Evolutionary conservation across 2,797 vertebrate species (phyloP).

Genomic region (Tadarida brasiliensis): DNA sequence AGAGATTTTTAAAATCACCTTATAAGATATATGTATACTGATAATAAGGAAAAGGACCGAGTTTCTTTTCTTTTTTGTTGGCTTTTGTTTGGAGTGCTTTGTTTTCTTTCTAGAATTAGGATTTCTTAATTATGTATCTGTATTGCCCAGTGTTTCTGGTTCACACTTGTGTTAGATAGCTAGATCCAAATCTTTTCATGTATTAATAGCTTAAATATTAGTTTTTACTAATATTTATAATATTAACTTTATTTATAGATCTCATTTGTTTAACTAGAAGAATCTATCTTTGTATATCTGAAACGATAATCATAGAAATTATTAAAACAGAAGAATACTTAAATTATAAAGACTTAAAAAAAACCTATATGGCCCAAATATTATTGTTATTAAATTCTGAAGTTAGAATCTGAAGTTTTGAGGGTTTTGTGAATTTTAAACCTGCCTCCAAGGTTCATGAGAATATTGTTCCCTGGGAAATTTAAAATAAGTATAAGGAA

Average conservation of each 20-base stretch:
- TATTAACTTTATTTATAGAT: background rate
- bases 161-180: conserved; percentile 25
- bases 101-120: conserved; percentile 34
- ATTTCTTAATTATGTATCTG: conserved; percentile 33
- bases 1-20: conserved; percentile 21
- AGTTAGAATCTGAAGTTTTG: background rate
- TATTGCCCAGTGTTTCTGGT: background rate
- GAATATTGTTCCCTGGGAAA: background rate
- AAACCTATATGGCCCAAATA: background rate
- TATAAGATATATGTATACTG: background rate
- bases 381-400: background rate
- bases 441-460: background rate
- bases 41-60: background rate
- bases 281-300: conserved; percentile 1
- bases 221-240: background rate
- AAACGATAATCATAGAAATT: conserved; percentile 37
- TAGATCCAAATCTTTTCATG: conserved; percentile 31
- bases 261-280: conserved; percentile 15
- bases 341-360: background rate
- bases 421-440: conserved; percentile 50
- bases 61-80: conserved; percentile 4
- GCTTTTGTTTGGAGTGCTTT: conserved; percentile 43
- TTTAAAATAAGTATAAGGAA: conserved; percentile 11
- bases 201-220: conserved; percentile 50
- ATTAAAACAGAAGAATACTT: conserved; percentile 14